Percentiles rank a stretch among this genome's conserved stretches.
Evolutionary conservation across 2,888 invertebrate species (phyloP).

Genomic region (Drosophila cracens): DNA sequence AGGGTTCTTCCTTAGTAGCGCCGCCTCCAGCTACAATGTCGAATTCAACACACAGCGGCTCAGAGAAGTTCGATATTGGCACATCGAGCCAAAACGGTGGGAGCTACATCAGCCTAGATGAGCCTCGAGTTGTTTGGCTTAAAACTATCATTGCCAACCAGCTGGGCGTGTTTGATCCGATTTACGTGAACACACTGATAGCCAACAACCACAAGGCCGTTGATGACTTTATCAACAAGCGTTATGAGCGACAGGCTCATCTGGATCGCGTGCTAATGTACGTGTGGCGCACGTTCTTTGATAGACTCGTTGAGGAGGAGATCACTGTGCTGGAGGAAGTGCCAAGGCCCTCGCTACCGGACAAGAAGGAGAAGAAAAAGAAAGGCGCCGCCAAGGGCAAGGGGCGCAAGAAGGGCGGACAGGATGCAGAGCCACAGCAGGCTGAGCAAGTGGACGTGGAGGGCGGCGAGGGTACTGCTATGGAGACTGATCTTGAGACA

Average conservation of each 20-base stretch:
- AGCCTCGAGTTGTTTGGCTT: conserved; percentile 89
- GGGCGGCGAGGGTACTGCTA: conserved; percentile 39
- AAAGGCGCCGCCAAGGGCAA: conserved; percentile 56
- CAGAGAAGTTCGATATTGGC: conserved; percentile 9
- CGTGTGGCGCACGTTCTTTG: conserved; percentile 89
- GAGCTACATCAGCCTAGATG: conserved; percentile 75
- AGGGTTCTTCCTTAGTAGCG: conserved; percentile 1
- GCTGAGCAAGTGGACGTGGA: conserved; percentile 41
- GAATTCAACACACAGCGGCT: not conserved
- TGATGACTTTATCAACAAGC: conserved; percentile 86
- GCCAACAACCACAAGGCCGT: conserved; percentile 86
- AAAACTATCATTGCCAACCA: conserved; percentile 87
- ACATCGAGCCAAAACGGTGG: conserved; percentile 3
- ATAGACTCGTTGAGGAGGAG: conserved; percentile 91
- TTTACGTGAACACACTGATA: conserved; percentile 78
- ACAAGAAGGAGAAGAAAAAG: conserved; percentile 79
- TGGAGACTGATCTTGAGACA: conserved; percentile 55
- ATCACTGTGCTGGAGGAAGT: conserved; percentile 89
- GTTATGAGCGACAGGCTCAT: conserved; percentile 85
- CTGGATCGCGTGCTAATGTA: conserved; percentile 88
- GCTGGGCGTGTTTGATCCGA: conserved; percentile 83
- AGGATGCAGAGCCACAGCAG: conserved; percentile 40
- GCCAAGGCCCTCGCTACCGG: conserved; percentile 84
- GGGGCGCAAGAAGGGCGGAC: conserved; percentile 60
- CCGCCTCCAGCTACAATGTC: conserved; percentile 31